Percentiles rank a stretch among this genome's conserved stretches.
phyloP scores from a whole-genome alignment of 2,797 vertebrate genomes.

The Scolopax rusticola region DNA sequence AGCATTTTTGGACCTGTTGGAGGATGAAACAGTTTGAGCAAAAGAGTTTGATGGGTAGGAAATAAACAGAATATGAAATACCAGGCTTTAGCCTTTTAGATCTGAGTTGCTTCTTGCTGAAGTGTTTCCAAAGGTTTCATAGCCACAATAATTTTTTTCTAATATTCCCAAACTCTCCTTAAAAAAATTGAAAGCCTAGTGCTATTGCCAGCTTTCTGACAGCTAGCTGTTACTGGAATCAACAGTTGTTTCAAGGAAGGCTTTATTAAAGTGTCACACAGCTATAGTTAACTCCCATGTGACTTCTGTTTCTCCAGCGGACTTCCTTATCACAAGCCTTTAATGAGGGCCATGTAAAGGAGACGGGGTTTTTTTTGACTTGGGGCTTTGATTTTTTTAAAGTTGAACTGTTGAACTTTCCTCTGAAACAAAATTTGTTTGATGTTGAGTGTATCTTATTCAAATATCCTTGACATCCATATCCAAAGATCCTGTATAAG shows the following conservation, averaged over 20 bases:
- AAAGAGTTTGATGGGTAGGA: background rate
- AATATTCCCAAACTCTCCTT: background rate
- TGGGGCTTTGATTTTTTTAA: background rate
- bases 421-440: conserved; percentile 1
- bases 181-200: background rate
- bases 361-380: background rate
- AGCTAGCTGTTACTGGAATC: background rate
- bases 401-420: conserved; percentile 6
- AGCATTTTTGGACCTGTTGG: background rate
- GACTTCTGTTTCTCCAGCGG: conserved; percentile 26
- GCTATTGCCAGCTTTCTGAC: background rate
- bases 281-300: background rate
- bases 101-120: background rate
- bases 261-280: conserved; percentile 10
- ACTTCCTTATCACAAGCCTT: background rate
- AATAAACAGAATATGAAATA: background rate
- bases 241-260: conserved; percentile 2
- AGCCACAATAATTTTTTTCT: background rate
- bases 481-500: background rate
- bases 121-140: background rate
- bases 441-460: background rate
- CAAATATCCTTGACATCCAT: background rate
- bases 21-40: background rate
- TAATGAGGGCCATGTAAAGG: background rate
- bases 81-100: background rate